Evolutionary conservation across 2,888 invertebrate species (phyloP), one percentile per base, ranked within the genome.

Genomic region (Sycophila texana): DNA sequence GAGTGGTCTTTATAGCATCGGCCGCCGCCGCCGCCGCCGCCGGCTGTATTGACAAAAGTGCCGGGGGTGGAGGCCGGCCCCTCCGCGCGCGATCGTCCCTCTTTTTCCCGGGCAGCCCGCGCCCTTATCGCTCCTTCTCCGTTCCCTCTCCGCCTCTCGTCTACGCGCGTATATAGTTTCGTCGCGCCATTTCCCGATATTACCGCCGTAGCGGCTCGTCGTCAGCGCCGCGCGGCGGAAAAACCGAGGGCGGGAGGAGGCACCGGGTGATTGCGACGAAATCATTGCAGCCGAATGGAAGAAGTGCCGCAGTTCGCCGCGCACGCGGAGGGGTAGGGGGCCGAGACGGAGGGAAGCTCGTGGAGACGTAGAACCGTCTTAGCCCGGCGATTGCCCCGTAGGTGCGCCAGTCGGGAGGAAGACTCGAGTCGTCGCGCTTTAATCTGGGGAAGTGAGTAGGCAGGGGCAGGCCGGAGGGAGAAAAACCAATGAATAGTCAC

Each of bases 1-100:
- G 91, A 92, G 92, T 92, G 92, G 91, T 91, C 91, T 92, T 92
- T 92, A 92, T 92, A 91, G 91, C 90, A 87, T 85, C 83, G 84
- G 84, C n/a, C n/a, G n/a, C n/a, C n/a, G 81, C 81, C 85, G 84
- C 86, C 86, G 83, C 4, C 39, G 39, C 86, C 82, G 85, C 85
- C 86, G 86, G 84, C 84, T 85, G 91, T 92, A 92, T 92, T 92
- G 92, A 92, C 91, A 92, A 92, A 92, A 92, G 91, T 91, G 91
- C 91, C 91, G 90, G 87, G 26, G 26, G 26, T 2, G 26, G 26
- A 26, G 39, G 39, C 87, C 87, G 88, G 85, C 83, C 82, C 82
- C 75, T 77, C 88, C 39, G 39, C 39, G 30, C 30, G 85, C 83
- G 82, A 30, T 66, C 75, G 63, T 61, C 72, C 57, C 61, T 63